Evolutionary conservation across 2,113 vertebrate genomes (phyloP).

Genomic region (Columba janthina): DNA sequence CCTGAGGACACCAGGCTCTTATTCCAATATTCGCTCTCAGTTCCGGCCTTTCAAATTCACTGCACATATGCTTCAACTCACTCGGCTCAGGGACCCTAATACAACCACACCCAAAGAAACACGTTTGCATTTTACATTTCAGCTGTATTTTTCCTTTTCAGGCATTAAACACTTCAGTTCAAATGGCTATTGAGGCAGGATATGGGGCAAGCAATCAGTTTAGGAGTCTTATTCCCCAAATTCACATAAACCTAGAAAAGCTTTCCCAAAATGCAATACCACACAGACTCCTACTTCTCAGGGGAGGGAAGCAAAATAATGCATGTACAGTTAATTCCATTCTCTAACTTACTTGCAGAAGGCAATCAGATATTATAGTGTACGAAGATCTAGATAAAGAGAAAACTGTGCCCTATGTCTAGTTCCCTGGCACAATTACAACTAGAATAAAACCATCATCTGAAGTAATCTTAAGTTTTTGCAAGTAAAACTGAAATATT

Average conservation of each 20-base stretch:
- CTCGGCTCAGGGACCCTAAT: conserved; percentile 83
- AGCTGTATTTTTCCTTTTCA: not conserved
- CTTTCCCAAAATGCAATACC: not conserved
- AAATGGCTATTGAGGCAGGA: not conserved
- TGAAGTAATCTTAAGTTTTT: not conserved
- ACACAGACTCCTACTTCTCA: not conserved
- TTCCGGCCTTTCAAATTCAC: conserved; percentile 81
- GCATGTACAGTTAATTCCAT: not conserved
- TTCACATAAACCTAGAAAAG: not conserved
- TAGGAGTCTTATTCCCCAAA: not conserved
- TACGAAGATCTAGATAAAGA: not conserved
- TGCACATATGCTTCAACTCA: conserved; percentile 78
- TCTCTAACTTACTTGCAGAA: not conserved
- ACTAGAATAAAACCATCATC: not conserved
- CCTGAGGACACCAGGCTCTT: conserved; percentile 78
- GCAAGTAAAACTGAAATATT: not conserved
- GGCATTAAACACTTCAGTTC: not conserved
- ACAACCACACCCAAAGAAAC: conserved; percentile 23
- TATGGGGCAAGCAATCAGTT: not conserved
- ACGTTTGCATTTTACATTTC: not conserved
- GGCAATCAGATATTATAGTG: not conserved
- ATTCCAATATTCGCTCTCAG: conserved; percentile 60
- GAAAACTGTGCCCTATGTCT: not conserved
- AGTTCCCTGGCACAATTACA: not conserved
- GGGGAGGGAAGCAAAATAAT: not conserved